Evolutionary conservation across 2,113 vertebrate species (phyloP).

Genomic region (Saccopteryx bilineata): DNA sequence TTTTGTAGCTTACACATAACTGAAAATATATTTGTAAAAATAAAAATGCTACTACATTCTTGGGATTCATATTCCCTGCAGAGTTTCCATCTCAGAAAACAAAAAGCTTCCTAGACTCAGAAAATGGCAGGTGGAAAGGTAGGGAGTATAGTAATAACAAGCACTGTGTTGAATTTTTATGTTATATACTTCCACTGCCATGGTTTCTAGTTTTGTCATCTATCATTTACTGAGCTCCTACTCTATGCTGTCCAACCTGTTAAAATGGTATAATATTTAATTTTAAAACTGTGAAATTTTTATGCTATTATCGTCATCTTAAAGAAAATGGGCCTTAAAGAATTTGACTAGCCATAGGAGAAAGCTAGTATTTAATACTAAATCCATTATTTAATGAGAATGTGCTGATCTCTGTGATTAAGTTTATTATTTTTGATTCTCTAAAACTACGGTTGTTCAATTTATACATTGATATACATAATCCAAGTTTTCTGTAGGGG

Average conservation of each 20-base stretch:
- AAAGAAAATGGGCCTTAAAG: not conserved
- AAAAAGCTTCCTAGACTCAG: not conserved
- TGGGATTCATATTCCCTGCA: slow-evolving; percentile 19
- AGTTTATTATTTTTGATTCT: not conserved
- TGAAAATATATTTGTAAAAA: slow-evolving; percentile 73
- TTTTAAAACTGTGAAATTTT: slow-evolving; percentile 9
- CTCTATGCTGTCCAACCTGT: not conserved
- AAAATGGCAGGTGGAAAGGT: not conserved
- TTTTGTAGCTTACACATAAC: slow-evolving; percentile 69
- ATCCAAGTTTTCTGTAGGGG: not conserved
- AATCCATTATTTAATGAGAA: not conserved
- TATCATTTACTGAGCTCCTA: not conserved
- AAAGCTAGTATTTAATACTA: not conserved
- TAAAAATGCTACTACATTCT: slow-evolving; percentile 21
- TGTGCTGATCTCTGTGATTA: not conserved
- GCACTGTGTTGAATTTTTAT: not conserved
- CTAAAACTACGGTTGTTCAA: not conserved
- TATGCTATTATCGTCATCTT: not conserved
- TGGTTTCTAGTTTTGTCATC: not conserved
- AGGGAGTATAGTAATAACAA: not conserved
- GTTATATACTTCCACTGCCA: not conserved
- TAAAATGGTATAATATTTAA: not conserved
- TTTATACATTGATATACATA: not conserved
- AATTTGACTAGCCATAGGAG: not conserved
- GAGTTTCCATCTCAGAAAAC: not conserved